Conservation (phyloP, 2,113 vertebrate genomes). For the Lepus americanus region DNA sequence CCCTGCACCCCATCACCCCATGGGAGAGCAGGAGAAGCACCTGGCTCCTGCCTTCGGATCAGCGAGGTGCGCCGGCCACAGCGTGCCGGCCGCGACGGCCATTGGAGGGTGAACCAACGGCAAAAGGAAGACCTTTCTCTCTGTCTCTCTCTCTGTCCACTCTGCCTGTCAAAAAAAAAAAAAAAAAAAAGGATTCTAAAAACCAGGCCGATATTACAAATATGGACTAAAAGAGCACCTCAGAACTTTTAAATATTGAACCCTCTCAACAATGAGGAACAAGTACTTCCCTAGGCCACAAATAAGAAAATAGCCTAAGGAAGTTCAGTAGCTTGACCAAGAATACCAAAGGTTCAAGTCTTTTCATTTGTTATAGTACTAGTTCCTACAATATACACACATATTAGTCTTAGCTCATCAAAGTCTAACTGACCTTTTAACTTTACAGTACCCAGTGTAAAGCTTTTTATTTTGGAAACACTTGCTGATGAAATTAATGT, state of each 20-base stretch:
- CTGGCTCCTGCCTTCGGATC: too few relatives aligned
- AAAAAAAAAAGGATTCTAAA: neutral
- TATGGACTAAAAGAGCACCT: conserved; percentile 10
- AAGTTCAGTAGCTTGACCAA: conserved; percentile 53
- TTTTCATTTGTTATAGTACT: neutral
- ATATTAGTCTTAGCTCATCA: neutral
- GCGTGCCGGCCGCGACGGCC: too few relatives aligned
- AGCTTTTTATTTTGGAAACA: neutral
- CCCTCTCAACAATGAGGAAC: neutral
- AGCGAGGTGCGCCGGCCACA: too few relatives aligned
- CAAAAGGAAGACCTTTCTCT: too few relatives aligned
- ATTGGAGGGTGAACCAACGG: too few relatives aligned
- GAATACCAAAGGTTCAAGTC: neutral
- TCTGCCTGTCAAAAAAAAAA: too few relatives aligned
- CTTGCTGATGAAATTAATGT: neutral
- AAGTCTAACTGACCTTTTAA: neutral
- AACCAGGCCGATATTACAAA: neutral
- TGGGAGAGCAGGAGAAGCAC: too few relatives aligned
- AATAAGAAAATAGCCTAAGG: conserved; percentile 36
- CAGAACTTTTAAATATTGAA: conserved; percentile 40
- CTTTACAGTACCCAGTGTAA: neutral
- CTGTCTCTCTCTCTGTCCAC: too few relatives aligned
- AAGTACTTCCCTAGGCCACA: neutral
- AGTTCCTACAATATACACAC: neutral
- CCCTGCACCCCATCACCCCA: too few relatives aligned